Base-by-base conservation (phyloP, 2,113 vertebrate species). In the Gasterosteus aculeatus region DNA sequence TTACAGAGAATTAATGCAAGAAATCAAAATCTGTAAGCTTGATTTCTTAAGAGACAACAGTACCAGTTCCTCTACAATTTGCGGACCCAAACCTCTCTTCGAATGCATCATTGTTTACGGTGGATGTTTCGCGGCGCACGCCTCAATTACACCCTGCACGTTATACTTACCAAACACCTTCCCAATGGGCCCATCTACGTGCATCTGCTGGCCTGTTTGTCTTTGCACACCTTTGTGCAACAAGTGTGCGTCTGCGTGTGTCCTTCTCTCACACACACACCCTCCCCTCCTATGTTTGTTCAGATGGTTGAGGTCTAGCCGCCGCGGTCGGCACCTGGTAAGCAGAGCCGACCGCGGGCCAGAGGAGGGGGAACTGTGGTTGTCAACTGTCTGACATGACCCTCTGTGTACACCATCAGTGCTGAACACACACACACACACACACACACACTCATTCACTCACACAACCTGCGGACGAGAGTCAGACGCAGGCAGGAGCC, bases 281-380 rank as follows among this genome's bases (percentile, higher is more conserved):
- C 31, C 31, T 11, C 41, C 22, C 11, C 6, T 77, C 35, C 56
- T 7, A 0, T 92, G 84, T 89, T 88, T 91, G 84, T 62, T 91
- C 88, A 90, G 87, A 90, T 89, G 81, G 81, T 81, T 54, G 75
- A 67, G 79, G 85, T 87, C 84, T 80, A 78, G 63, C 81, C 72
- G 60, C 76, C 14, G 39, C 39, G 73, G 75, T 89, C 62, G 53
- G 71, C 88, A 88, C 87, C 89, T 87, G 88, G 77, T 69, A 75
- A 78, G 66, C 71, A 58, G 58, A 81, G 72, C 14, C 65, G 15
- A 53, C 72, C 72, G 38, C 31, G 3, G 83, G 83, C 80, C 80
- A 75, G 64, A 72, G 26, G 42, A 81, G 81, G 74, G 29, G 60
- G 65, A 70, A 77, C 77, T 72, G 76, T 81, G 71, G 65, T 66